A percentile compares a stretch with the other conserved stretches of the same genome.
phyloP scores from a whole-genome alignment of 2,113 vertebrate genomes.

The Onychostoma macrolepis region DNA sequence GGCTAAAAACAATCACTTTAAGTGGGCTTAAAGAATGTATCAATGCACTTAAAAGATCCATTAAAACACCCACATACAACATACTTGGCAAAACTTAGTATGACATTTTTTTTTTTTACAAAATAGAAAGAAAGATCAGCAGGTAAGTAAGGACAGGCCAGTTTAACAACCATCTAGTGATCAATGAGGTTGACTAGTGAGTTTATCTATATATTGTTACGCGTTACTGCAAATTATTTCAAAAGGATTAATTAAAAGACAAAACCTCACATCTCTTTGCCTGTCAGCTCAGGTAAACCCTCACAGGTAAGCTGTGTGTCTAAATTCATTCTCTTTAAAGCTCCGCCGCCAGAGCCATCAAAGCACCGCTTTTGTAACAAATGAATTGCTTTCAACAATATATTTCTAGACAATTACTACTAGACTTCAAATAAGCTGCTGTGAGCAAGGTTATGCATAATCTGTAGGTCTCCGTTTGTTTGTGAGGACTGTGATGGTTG shows the following conservation, averaged over 20 bases:
- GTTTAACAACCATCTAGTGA: background rate
- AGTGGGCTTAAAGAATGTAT: background rate
- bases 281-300: background rate
- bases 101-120: too few species aligned
- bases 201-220: background rate
- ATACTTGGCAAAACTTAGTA: background rate
- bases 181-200: background rate
- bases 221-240: background rate
- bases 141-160: background rate
- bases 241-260: constrained; percentile 4
- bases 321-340: constrained; percentile 6
- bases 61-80: background rate
- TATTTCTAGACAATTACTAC: constrained; percentile 6
- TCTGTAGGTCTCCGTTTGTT: background rate
- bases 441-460: background rate
- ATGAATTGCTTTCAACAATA: constrained; percentile 1
- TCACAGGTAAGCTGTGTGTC: background rate
- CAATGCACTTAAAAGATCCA: background rate
- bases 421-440: background rate
- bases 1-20: background rate
- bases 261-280: background rate
- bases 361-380: background rate
- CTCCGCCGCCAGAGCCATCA: background rate
- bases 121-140: background rate
- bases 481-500: background rate